Percentiles rank a stretch among this genome's conserved stretches.
Conservation (phyloP, 2,797 vertebrate genomes). For the Chiloscyllium punctatum region DNA sequence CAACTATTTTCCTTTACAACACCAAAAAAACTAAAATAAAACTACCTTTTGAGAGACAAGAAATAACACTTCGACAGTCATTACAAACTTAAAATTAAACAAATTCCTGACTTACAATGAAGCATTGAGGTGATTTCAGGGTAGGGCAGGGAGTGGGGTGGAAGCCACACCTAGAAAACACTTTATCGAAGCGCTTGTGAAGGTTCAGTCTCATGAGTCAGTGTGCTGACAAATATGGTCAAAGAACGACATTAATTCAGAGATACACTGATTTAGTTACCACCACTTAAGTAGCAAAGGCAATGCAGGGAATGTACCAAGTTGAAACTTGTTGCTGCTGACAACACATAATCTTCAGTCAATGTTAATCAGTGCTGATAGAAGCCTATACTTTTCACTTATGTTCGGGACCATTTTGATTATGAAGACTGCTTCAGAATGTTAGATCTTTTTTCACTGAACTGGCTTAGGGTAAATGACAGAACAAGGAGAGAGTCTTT, state of each 20-base stretch:
- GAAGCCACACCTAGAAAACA: background rate
- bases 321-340: background rate
- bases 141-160: too few species aligned
- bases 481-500: background rate
- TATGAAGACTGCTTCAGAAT: background rate
- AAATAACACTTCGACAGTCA: background rate
- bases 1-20: background rate
- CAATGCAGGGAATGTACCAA: too few species aligned
- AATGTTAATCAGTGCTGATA: background rate
- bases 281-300: background rate
- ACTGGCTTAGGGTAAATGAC: background rate
- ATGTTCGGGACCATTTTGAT: background rate
- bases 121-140: background rate
- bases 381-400: background rate
- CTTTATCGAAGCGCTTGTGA: background rate
- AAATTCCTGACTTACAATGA: background rate
- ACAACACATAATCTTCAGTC: background rate
- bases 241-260: background rate
- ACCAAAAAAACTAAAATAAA: background rate
- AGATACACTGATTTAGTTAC: background rate
- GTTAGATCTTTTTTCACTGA: background rate
- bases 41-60: too few species aligned
- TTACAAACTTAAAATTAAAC: background rate
- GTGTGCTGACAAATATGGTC: too few species aligned
- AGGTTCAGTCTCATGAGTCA: background rate